These are phyloP conservation scores for Acanthisitta chloris DNA, from an alignment of 2,113 vertebrate genomes.

Conservation along the genomic window DNA sequence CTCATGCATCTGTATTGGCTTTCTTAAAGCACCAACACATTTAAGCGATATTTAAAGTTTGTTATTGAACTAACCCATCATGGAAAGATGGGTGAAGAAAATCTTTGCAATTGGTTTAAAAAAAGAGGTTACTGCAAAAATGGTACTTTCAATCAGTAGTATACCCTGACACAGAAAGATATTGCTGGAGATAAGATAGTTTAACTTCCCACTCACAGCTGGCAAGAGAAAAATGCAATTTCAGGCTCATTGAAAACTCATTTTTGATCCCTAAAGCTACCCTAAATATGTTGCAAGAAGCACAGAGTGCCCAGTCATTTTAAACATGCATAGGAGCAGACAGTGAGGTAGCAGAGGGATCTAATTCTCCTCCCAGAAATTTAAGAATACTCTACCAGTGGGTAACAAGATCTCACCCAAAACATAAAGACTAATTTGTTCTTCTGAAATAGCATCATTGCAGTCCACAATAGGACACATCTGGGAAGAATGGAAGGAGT, in stretches of 20 bases:
- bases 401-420: background rate
- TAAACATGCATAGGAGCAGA: background rate
- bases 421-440: background rate
- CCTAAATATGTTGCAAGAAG: background rate
- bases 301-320: background rate
- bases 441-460: background rate
- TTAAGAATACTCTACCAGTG: background rate
- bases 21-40: background rate
- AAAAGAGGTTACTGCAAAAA: background rate
- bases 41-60: background rate
- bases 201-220: background rate
- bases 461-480: background rate
- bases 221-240: background rate
- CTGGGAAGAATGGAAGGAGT: background rate
- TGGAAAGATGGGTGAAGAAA: background rate
- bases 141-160: background rate
- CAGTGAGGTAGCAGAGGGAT: background rate
- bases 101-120: background rate
- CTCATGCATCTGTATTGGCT: background rate
- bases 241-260: background rate
- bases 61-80: background rate
- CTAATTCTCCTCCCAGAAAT: background rate
- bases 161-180: background rate
- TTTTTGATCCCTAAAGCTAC: background rate
- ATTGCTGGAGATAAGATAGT: background rate